phyloP scores from a whole-genome alignment of 2,797 vertebrate genomes.

The Oophaga sylvatica region DNA sequence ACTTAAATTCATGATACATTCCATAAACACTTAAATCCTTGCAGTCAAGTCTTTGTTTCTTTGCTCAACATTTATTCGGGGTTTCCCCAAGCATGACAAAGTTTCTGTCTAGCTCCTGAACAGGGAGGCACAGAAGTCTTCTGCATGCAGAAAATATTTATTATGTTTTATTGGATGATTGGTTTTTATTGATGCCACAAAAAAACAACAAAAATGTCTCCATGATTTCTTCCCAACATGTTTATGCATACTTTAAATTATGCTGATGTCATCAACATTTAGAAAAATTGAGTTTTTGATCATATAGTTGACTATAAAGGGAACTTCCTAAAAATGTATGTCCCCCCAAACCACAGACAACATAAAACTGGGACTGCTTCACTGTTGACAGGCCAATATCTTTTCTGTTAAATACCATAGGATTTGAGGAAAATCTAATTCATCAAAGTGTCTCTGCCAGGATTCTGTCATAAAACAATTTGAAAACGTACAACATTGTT shows the following conservation, averaged over 20 bases:
- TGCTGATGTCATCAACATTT: no score
- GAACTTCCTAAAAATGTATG: no score
- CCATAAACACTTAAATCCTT: conserved; percentile 4
- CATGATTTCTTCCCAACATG: not conserved
- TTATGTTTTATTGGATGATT: conserved; percentile 26
- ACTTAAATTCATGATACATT: not conserved
- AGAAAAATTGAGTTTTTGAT: no score
- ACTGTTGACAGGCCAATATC: no score
- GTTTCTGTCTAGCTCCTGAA: not conserved
- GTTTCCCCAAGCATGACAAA: conserved; percentile 34
- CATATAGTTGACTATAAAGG: no score
- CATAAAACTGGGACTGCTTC: no score
- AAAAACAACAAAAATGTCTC: not conserved
- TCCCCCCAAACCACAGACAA: no score
- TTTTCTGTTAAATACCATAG: no score
- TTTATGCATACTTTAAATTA: not conserved
- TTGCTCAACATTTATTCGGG: conserved; percentile 1
- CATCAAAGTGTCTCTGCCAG: no score
- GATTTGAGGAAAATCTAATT: no score
- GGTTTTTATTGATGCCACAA: not conserved
- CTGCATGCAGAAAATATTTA: conserved; percentile 9
- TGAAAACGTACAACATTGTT: no score
- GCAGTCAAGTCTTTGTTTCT: not conserved
- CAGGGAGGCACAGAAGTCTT: conserved; percentile 4
- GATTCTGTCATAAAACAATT: no score